Conservation (phyloP, 53 echinoderm and acorn worm species). For the Henricia sp. region DNA sequence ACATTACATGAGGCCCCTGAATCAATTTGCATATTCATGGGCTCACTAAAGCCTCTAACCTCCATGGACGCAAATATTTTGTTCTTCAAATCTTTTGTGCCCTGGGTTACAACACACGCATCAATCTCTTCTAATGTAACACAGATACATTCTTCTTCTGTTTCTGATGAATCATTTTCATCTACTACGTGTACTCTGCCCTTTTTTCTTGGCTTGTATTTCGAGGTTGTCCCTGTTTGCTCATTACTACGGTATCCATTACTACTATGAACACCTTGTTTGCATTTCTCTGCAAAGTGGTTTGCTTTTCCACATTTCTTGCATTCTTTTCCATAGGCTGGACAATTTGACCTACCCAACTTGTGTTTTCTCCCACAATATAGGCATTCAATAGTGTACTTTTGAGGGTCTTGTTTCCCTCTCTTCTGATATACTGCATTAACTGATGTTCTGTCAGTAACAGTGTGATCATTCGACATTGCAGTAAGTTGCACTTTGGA, state of each 20-base stretch:
- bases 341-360: slow-evolving; percentile 16
- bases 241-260: neutral
- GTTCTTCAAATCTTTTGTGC: slow-evolving; percentile 7
- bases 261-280: neutral
- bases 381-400: slow-evolving; percentile 8
- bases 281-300: slow-evolving; percentile 24
- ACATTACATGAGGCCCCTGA: slow-evolving; percentile 2
- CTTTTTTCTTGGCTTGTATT: slow-evolving; percentile 10
- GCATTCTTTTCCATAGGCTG: slow-evolving; percentile 41
- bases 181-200: neutral
- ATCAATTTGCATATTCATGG: slow-evolving; percentile 13
- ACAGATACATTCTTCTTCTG: slow-evolving; percentile 6
- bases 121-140: slow-evolving; percentile 1
- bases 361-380: slow-evolving; percentile 29
- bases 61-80: slow-evolving; percentile 8
- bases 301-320: slow-evolving; percentile 18
- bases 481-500: slow-evolving; percentile 21
- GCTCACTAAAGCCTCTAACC: neutral
- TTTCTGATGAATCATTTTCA: neutral
- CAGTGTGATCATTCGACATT: slow-evolving; percentile 29
- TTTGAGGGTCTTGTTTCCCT: neutral
- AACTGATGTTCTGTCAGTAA: neutral
- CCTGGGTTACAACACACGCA: neutral
- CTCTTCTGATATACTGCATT: slow-evolving; percentile 6
- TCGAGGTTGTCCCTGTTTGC: slow-evolving; percentile 1